A percentile compares a stretch with the other conserved stretches of the same genome.
Conservation (phyloP, 2,888 invertebrate species). For the Cetonia aurata region DNA sequence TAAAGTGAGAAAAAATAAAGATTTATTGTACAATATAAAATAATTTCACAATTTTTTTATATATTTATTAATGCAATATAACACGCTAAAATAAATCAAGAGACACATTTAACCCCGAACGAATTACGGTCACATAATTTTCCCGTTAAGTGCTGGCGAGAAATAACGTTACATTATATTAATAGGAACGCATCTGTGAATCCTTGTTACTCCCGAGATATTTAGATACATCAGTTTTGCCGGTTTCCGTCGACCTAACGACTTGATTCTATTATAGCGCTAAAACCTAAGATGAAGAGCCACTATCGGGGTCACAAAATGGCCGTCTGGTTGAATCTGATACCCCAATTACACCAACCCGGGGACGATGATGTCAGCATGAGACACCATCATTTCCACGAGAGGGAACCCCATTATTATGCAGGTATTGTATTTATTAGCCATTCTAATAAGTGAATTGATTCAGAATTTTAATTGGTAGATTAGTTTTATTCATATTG, state of each 20-base stretch:
- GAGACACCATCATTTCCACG: constrained; percentile 83
- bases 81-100: neutral
- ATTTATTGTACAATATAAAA: too few species aligned
- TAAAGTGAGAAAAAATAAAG: too few species aligned
- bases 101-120: neutral
- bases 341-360: constrained; percentile 86
- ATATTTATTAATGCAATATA: neutral
- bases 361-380: constrained; percentile 79
- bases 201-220: neutral
- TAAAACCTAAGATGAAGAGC: constrained; percentile 80
- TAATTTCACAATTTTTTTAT: neutral
- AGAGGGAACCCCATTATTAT: constrained; percentile 79
- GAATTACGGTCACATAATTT: neutral
- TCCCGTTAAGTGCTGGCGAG: constrained; percentile 1
- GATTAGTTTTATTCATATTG: neutral
- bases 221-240: constrained; percentile 4
- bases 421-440: constrained; percentile 70
- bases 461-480: constrained; percentile 9
- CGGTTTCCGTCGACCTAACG: constrained; percentile 49
- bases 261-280: constrained; percentile 68
- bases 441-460: neutral
- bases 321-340: constrained; percentile 89
- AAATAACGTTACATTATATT: neutral
- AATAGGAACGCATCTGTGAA: neutral
- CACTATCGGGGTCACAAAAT: constrained; percentile 92